Evolutionary conservation across 2,797 vertebrate species (phyloP).

Genomic region (Hoplostethus mediterraneus): DNA sequence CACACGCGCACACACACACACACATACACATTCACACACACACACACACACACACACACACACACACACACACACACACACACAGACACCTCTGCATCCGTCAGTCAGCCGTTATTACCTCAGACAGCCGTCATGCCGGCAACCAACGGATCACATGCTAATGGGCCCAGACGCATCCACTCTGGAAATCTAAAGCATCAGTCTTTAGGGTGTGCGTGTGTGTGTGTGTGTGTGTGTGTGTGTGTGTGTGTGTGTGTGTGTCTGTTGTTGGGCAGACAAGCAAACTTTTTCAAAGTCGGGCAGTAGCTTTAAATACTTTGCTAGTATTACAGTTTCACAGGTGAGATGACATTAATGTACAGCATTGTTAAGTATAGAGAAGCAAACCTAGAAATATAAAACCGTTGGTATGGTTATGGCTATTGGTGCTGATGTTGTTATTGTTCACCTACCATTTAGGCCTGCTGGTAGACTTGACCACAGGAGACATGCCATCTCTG

Average conservation of each 20-base stretch:
- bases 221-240: slow-evolving; percentile 38
- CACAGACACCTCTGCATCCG: slow-evolving; percentile 72
- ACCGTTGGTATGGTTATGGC: neutral
- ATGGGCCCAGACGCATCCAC: slow-evolving; percentile 76
- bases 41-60: slow-evolving; percentile 5
- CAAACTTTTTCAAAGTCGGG: slow-evolving; percentile 58
- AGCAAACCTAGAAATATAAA: neutral
- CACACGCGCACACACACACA: slow-evolving; percentile 31
- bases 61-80: slow-evolving; percentile 31
- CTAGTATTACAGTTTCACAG: neutral
- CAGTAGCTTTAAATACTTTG: slow-evolving; percentile 35
- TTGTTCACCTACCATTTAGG: slow-evolving; percentile 90
- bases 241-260: slow-evolving; percentile 31
- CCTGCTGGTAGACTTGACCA: slow-evolving; percentile 97
- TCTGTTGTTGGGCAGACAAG: slow-evolving; percentile 21
- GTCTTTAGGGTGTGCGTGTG: slow-evolving; percentile 61
- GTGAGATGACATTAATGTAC: neutral
- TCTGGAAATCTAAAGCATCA: slow-evolving; percentile 78
- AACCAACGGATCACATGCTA: slow-evolving; percentile 86
- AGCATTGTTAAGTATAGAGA: neutral
- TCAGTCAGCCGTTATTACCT: slow-evolving; percentile 87
- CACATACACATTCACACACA: neutral
- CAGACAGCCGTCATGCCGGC: slow-evolving; percentile 85
- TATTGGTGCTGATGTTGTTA: slow-evolving; percentile 14
- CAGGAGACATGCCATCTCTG: slow-evolving; percentile 97